phyloP scores from a whole-genome alignment of 2,113 vertebrate genomes.

The Recurvirostra avosetta region DNA sequence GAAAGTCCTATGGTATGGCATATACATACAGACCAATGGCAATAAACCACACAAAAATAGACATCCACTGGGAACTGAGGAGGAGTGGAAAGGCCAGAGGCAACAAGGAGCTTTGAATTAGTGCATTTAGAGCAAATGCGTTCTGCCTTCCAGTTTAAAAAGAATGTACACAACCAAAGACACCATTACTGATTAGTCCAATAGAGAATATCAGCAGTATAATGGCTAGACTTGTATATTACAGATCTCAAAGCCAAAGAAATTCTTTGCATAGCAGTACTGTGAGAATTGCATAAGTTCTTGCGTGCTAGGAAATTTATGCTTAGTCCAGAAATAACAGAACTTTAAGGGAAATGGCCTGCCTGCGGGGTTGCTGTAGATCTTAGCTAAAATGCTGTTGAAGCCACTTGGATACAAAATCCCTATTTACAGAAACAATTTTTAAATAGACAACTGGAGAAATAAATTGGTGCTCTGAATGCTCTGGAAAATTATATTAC shows the following conservation, averaged over 20 bases:
- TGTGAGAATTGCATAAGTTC: not conserved
- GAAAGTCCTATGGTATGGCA: not conserved
- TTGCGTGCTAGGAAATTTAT: not conserved
- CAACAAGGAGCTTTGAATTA: not conserved
- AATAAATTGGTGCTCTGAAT: not conserved
- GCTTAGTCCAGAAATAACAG: not conserved
- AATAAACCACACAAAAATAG: not conserved
- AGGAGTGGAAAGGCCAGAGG: not conserved
- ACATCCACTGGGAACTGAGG: not conserved
- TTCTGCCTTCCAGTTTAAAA: not conserved
- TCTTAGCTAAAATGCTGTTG: not conserved
- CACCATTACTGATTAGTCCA: not conserved
- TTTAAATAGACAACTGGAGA: not conserved
- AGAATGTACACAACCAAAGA: not conserved
- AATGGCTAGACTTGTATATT: not conserved
- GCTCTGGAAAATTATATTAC: not conserved
- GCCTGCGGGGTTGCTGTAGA: not conserved
- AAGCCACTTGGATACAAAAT: not conserved
- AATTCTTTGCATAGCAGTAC: conserved; percentile 26
- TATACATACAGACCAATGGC: not conserved
- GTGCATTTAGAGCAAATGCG: not conserved
- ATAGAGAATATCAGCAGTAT: not conserved
- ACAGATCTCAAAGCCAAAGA: not conserved
- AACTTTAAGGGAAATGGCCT: not conserved
- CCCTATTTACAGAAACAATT: not conserved